Evolutionary conservation across 2,888 invertebrate species (phyloP).

Genomic region (Apomyelois bistriatella): DNA sequence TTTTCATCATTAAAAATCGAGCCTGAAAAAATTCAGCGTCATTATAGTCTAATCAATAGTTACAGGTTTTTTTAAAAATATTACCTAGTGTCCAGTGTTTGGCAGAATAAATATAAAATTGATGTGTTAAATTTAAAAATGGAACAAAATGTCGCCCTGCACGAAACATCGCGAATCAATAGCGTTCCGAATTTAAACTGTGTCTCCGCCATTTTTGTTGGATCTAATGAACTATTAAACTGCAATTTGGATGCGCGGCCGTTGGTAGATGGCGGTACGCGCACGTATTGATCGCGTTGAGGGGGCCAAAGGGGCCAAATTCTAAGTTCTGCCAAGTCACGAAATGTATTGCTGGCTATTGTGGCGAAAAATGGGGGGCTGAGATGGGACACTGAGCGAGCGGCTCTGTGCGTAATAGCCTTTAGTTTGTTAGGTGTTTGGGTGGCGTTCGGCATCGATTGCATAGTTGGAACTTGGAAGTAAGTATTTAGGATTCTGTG

Average conservation of each 20-base stretch:
- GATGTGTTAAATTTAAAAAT: not conserved
- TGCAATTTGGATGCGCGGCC: conserved; percentile 79
- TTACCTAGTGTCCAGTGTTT: no score
- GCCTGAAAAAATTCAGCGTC: no score
- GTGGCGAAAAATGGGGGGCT: conserved; percentile 76
- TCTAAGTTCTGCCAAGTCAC: conserved; percentile 78
- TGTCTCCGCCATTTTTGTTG: conserved; percentile 76
- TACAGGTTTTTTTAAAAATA: no score
- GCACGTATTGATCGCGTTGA: conserved; percentile 73
- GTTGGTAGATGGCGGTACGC: conserved; percentile 72
- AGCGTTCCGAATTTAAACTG: conserved; percentile 75
- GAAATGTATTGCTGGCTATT: conserved; percentile 77
- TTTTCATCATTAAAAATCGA: not conserved
- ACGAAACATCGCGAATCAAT: conserved; percentile 61
- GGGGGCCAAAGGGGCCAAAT: conserved; percentile 71
- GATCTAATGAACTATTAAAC: conserved; percentile 80
- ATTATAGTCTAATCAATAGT: no score
- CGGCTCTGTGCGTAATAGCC: conserved; percentile 22
- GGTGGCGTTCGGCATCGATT: not conserved
- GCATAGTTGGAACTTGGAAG: not conserved
- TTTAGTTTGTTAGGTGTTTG: conserved; percentile 6
- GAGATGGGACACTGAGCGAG: conserved; percentile 53
- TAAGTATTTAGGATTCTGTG: no score
- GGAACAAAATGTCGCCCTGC: conserved; percentile 21
- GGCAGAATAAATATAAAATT: no score